phyloP scores from a whole-genome alignment of 2,888 invertebrate genomes.

The Drosophila flavopinicola region DNA sequence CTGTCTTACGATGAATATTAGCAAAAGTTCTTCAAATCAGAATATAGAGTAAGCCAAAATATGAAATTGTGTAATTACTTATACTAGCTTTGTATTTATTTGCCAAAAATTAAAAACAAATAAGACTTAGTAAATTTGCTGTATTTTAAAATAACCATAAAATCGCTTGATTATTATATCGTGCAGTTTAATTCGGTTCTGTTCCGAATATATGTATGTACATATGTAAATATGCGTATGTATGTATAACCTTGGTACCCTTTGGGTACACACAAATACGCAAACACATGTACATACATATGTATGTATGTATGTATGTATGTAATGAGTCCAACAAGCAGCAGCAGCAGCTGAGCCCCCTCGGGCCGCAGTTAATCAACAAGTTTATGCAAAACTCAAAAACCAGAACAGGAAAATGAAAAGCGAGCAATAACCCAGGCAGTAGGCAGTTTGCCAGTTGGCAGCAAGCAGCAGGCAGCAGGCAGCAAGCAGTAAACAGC shows the following conservation, averaged over 20 bases:
- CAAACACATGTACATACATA: neutral
- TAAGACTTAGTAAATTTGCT: neutral
- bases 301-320: neutral
- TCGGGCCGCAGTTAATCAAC: constrained; percentile 73
- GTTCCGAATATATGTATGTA: constrained; percentile 2
- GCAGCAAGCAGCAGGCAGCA: constrained; percentile 9
- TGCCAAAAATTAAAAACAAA: neutral
- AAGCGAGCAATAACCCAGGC: constrained; percentile 76
- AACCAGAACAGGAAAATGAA: constrained; percentile 78
- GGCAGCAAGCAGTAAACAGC: constrained; percentile 11
- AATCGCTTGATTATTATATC: constrained; percentile 1
- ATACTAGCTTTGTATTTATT: no score
- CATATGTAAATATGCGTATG: neutral
- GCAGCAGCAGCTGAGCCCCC: constrained; percentile 68
- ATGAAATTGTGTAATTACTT: no score
- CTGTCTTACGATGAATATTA: no score
- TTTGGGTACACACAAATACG: constrained; percentile 24
- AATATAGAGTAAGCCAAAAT: no score
- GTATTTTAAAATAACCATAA: neutral
- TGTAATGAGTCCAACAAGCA: constrained; percentile 48
- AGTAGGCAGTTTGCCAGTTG: constrained; percentile 25
- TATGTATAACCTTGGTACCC: constrained; percentile 48
- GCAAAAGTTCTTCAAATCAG: no score
- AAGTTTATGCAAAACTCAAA: constrained; percentile 76
- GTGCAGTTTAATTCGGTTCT: constrained; percentile 17